Evolutionary conservation across 2,797 vertebrate species (phyloP), one percentile per base, ranked within the genome.

Genomic region (Odontamblyopus lacepedii): DNA sequence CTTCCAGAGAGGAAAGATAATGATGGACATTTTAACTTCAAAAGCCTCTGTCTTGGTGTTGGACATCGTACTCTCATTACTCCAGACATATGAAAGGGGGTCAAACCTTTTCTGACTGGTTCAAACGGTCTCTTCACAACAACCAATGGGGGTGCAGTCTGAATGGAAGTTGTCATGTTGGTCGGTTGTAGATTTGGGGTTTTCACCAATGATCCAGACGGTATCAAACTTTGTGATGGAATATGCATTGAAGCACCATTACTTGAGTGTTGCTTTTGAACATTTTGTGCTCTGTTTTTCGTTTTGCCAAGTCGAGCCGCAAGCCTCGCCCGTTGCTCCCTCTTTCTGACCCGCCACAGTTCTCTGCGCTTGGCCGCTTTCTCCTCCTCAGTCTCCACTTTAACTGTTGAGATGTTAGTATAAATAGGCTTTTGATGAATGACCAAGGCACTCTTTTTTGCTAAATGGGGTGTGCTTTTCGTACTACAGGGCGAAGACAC

Each of bases 281-380:
- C 13, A 18, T 67, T 55, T 32, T 78, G 86, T 0, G 30, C 81
- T 80, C 79, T 80, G 38, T 91, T 91, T 71, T 78, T 85, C 41
- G 73, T 73, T 83, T 85, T 89, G 19, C 80, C 84, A 2, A 86
- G 35, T 27, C 48, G 85, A 44, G 87, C 89, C 0, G 93, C 93
- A 51, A 83, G 69, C 84, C 90, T 95, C 1, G 94, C 94, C 70
- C 94, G 87, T 80, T 95, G 94, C 72, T 94, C 92, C 57, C 93
- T 81, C 78, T 95, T 95, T 79, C 94, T 95, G 53, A 94, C 84
- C 48, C 94, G 85, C 94, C 94, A 95, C 3, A 90, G 89, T 78
- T 95, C 94, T 59, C 94, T 85, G 29, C 92, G 92, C 63, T 74
- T 92, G 29, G 94, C 91, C 0, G 89, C 89, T 32, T 73, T 90